These are phyloP conservation scores for Diachasma alloeum DNA, from an alignment of 1,140 invertebrate genomes.

Conservation along the genomic window DNA sequence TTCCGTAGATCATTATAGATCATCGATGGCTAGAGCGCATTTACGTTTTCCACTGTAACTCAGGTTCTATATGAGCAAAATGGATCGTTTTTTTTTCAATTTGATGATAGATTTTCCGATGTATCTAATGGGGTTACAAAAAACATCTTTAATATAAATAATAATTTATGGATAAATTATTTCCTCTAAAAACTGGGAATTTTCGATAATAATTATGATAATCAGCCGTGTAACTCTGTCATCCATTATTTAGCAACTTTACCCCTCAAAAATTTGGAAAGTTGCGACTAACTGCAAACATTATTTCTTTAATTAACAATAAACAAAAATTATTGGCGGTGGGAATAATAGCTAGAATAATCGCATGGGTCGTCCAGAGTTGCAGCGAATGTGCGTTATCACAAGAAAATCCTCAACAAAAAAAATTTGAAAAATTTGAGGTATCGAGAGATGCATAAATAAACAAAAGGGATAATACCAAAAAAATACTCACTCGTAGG, in stretches of 20 bases:
- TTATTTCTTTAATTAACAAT: not conserved
- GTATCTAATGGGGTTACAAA: too few species aligned
- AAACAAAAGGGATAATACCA: slow-evolving; percentile 7
- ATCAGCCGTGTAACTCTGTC: slow-evolving; percentile 1
- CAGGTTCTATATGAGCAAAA: too few species aligned
- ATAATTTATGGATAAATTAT: not conserved
- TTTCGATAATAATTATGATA: not conserved
- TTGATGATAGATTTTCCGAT: too few species aligned
- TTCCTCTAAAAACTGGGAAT: not conserved
- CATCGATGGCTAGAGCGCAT: too few species aligned
- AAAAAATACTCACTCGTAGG: slow-evolving; percentile 5
- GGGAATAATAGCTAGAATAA: not conserved
- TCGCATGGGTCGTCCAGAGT: not conserved
- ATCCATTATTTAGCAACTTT: not conserved
- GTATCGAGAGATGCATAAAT: not conserved
- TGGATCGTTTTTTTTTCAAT: too few species aligned
- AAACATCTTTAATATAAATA: too few species aligned
- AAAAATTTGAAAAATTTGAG: not conserved
- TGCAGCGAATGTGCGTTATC: not conserved
- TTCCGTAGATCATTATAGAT: too few species aligned
- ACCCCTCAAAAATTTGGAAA: not conserved
- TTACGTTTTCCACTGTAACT: too few species aligned
- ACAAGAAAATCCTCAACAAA: not conserved
- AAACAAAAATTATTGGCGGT: not conserved
- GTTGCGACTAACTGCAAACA: not conserved